A percentile compares a stretch with the other conserved stretches of the same genome.
These are phyloP conservation scores for Lamellibrachia columna DNA, from an alignment of 2,888 invertebrate genomes.

Conservation along the genomic window DNA sequence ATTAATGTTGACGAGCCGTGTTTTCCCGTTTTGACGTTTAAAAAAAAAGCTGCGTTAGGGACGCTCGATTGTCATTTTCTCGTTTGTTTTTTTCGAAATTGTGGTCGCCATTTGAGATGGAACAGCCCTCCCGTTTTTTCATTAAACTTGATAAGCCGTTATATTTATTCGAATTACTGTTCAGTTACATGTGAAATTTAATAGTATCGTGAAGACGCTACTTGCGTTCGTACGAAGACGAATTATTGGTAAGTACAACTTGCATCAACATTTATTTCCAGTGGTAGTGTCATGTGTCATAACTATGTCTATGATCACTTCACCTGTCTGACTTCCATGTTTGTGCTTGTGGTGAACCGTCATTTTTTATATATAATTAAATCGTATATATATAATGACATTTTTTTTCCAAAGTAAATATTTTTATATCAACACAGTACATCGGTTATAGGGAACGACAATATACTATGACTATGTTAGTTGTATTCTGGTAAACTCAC, in stretches of 20 bases:
- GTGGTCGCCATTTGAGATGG: neutral
- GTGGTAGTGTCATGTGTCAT: too few species aligned
- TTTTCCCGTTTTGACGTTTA: slow-evolving; percentile 6
- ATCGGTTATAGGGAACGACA: too few species aligned
- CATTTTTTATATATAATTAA: too few species aligned
- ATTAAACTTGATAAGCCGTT: neutral
- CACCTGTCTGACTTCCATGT: too few species aligned
- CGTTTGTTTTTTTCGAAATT: neutral
- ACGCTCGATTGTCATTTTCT: neutral
- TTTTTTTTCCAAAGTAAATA: too few species aligned
- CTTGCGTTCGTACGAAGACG: neutral
- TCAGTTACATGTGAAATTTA: neutral
- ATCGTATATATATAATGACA: too few species aligned
- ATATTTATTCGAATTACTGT: neutral
- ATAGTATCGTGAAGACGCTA: neutral
- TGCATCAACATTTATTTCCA: neutral
- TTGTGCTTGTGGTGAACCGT: too few species aligned
- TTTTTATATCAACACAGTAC: too few species aligned
- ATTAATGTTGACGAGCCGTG: neutral
- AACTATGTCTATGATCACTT: neutral
- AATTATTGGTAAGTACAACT: neutral
- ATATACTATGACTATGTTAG: too few species aligned
- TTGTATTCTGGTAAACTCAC: too few species aligned
- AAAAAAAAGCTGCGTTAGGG: neutral
- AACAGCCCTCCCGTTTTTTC: neutral